phyloP scores from a whole-genome alignment of 2,797 vertebrate genomes.

The Varecia variegata region DNA sequence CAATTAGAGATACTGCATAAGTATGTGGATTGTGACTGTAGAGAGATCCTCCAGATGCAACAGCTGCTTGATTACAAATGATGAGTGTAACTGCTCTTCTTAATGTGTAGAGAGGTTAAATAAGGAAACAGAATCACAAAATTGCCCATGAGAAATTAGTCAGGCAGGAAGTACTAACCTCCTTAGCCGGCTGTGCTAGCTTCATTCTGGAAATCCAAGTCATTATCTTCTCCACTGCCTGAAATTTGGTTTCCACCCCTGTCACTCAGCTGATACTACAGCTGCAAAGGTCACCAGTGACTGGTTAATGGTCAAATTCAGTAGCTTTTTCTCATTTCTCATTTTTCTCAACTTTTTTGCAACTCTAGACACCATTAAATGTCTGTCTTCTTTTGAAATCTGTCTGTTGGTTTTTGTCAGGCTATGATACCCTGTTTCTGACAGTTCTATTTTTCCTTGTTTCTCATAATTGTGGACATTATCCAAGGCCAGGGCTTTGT shows the following conservation, averaged over 20 bases:
- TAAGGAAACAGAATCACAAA: slow-evolving; percentile 66
- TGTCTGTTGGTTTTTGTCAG: not conserved
- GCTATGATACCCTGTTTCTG: not conserved
- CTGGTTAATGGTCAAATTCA: not conserved
- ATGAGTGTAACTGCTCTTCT: slow-evolving; percentile 51
- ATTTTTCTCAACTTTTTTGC: not conserved
- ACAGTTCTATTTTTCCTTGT: not conserved
- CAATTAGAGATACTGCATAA: not conserved
- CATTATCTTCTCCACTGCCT: not conserved
- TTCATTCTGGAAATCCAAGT: slow-evolving; percentile 43
- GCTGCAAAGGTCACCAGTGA: not conserved
- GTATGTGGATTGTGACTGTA: not conserved
- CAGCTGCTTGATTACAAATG: slow-evolving; percentile 67
- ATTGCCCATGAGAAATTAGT: slow-evolving; percentile 60
- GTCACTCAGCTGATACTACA: not conserved
- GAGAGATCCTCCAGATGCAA: slow-evolving; percentile 33
- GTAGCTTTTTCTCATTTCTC: not conserved
- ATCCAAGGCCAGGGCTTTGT: not conserved
- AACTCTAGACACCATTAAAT: not conserved
- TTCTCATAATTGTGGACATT: not conserved
- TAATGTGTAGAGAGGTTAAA: slow-evolving; percentile 61
- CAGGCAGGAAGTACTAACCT: slow-evolving; percentile 56
- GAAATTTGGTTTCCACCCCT: not conserved
- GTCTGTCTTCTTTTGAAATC: not conserved
- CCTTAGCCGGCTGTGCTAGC: not conserved